These are phyloP conservation scores for Alviniconcha marisindica DNA, from an alignment of 1,140 invertebrate species.

Conservation along the genomic window DNA sequence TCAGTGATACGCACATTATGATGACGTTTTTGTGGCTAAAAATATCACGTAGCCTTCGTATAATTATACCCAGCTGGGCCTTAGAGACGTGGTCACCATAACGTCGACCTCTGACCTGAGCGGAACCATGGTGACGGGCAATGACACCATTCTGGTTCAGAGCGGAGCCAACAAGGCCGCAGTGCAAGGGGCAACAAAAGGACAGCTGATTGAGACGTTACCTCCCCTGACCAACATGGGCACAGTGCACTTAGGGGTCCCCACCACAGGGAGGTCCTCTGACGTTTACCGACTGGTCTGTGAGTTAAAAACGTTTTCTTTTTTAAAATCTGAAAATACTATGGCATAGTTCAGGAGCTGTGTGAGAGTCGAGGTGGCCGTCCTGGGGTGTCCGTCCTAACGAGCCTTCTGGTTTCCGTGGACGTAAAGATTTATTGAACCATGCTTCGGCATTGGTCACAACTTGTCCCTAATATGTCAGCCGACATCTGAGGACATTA, in stretches of 20 bases:
- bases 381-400: no score
- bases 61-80: background rate
- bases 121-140: background rate
- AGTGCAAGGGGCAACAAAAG: slow-evolving; percentile 19
- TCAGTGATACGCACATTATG: no score
- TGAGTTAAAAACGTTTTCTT: slow-evolving; percentile 3
- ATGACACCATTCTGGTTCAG: slow-evolving; percentile 10
- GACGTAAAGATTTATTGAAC: no score
- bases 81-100: slow-evolving; percentile 13
- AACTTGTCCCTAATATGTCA: no score
- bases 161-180: slow-evolving; percentile 9
- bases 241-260: background rate
- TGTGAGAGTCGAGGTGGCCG: no score
- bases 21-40: no score
- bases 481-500: no score
- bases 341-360: no score
- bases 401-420: no score
- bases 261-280: background rate
- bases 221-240: slow-evolving; percentile 18
- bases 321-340: no score
- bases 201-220: slow-evolving; percentile 28
- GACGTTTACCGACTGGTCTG: slow-evolving; percentile 11
- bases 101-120: slow-evolving; percentile 31
- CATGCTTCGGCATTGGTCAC: no score
- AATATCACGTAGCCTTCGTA: no score